These are phyloP conservation scores for Odobenus rosmarus DNA, from an alignment of 2,113 vertebrate genomes.

Conservation along the genomic window DNA sequence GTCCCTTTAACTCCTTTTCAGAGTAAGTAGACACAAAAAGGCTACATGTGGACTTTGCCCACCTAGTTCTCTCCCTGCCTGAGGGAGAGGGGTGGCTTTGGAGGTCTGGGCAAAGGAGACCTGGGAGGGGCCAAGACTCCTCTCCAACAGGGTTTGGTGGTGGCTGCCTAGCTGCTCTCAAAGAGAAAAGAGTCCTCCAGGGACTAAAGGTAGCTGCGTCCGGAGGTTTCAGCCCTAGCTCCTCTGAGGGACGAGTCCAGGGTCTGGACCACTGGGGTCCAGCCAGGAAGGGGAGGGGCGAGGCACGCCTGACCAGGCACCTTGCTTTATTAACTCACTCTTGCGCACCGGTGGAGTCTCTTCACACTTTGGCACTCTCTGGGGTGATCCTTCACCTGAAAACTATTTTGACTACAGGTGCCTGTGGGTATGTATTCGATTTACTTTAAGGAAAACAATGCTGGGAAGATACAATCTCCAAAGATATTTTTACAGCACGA, in stretches of 20 bases:
- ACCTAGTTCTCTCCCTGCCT: not conserved
- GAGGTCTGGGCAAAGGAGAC: not conserved
- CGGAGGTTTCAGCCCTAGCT: not conserved
- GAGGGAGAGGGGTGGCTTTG: not conserved
- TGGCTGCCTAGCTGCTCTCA: not conserved
- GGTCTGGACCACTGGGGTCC: not conserved
- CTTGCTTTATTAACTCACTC: not conserved
- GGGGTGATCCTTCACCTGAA: conserved; percentile 55
- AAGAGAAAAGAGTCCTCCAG: not conserved
- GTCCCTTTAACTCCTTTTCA: conserved; percentile 5
- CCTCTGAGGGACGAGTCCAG: not conserved
- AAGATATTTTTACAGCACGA: not conserved
- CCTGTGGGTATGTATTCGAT: conserved; percentile 26
- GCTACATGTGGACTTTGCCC: conserved; percentile 31
- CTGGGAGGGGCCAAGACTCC: not conserved
- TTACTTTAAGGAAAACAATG: conserved; percentile 55
- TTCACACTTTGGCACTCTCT: not conserved
- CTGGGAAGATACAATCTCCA: conserved; percentile 32
- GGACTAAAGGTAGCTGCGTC: not conserved
- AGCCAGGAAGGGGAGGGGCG: not conserved
- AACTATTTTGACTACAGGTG: conserved; percentile 54
- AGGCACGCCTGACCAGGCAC: not conserved
- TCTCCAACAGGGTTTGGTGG: not conserved
- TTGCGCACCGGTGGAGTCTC: not conserved
- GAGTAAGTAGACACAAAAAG: not conserved